phyloP scores from a whole-genome alignment of 2,888 invertebrate genomes.

The Apodemia hepburni region DNA sequence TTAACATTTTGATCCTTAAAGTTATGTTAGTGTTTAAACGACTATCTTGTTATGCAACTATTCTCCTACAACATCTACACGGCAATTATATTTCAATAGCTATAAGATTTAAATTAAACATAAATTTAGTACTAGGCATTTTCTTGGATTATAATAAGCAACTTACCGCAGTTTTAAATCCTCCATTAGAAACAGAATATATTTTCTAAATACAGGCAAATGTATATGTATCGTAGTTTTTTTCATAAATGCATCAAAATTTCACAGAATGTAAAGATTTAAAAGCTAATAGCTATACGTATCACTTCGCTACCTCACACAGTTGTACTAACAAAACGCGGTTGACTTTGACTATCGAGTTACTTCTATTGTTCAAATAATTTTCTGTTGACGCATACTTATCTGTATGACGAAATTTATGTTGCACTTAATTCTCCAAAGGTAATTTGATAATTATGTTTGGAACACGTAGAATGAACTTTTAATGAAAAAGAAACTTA shows the following conservation, averaged over 20 bases:
- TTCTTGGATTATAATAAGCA: background rate
- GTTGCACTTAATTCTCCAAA: conserved; percentile 11
- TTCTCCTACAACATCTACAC: too few species aligned
- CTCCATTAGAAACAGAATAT: conserved; percentile 32
- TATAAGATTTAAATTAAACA: background rate
- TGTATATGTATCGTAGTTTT: conserved; percentile 28
- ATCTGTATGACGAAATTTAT: conserved; percentile 19
- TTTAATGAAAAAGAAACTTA: background rate
- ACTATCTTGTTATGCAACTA: too few species aligned
- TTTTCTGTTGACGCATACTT: conserved; percentile 18
- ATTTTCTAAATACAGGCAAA: conserved; percentile 35
- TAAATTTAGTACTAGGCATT: background rate
- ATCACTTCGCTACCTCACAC: conserved; percentile 19
- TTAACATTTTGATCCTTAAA: too few species aligned
- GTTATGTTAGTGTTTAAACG: too few species aligned
- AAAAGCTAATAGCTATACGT: conserved; percentile 17
- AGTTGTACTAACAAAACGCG: conserved; percentile 32
- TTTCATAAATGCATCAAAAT: conserved; percentile 30
- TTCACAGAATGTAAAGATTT: conserved; percentile 21
- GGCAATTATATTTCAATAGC: background rate
- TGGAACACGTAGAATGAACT: background rate
- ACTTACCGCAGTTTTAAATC: conserved; percentile 33
- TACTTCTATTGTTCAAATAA: conserved; percentile 26
- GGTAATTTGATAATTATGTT: conserved; percentile 5
- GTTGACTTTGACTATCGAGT: conserved; percentile 32